Percentiles rank a stretch among this genome's conserved stretches.
Evolutionary conservation across 2,797 vertebrate species (phyloP).

Genomic region (Coendou prehensilis): DNA sequence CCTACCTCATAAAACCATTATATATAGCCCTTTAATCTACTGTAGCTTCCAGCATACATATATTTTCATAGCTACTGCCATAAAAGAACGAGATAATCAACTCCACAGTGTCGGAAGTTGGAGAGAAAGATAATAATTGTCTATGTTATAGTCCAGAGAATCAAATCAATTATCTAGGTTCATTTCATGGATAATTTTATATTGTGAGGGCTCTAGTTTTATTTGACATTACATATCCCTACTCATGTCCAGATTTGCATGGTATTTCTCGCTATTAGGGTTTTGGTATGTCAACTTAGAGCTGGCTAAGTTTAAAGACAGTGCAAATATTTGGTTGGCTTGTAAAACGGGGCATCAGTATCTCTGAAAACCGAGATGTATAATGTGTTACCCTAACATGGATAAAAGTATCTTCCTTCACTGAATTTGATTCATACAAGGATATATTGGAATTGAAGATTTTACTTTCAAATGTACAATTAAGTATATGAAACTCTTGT

Average conservation of each 20-base stretch:
- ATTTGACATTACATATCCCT: slow-evolving; percentile 17
- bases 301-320: neutral
- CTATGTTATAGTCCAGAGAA: neutral
- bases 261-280: neutral
- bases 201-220: neutral
- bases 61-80: slow-evolving; percentile 65
- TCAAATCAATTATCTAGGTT: neutral
- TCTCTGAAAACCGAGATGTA: slow-evolving; percentile 14
- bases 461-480: neutral
- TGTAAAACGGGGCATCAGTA: neutral
- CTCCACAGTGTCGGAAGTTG: neutral
- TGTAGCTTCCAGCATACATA: neutral
- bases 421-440: neutral
- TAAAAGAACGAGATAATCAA: slow-evolving; percentile 54
- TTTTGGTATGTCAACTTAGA: slow-evolving; percentile 10
- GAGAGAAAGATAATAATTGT: slow-evolving; percentile 42
- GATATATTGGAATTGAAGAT: neutral
- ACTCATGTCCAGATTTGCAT: neutral
- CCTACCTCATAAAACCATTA: slow-evolving; percentile 61
- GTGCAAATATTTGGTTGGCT: slow-evolving; percentile 14
- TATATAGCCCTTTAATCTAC: slow-evolving; percentile 35
- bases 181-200: slow-evolving; percentile 33
- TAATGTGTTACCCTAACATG: neutral
- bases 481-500: slow-evolving; percentile 16
- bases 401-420: neutral